phyloP scores from a whole-genome alignment of 2,888 invertebrate genomes.

The Apamea monoglypha region DNA sequence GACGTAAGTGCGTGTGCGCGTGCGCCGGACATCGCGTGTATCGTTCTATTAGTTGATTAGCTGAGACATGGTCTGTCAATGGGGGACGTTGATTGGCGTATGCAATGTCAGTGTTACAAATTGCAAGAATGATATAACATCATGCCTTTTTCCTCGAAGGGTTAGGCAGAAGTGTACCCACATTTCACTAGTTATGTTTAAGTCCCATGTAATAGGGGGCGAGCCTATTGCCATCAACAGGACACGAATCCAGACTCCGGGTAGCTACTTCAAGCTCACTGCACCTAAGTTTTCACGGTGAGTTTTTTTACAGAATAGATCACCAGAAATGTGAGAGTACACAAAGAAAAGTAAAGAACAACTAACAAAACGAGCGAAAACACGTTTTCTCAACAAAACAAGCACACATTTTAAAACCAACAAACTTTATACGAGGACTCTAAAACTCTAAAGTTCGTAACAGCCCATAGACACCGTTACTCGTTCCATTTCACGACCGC shows the following conservation, averaged over 20 bases:
- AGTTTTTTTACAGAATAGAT: too few species aligned
- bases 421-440: constrained; percentile 31
- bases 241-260: too few species aligned
- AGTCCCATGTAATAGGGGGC: too few species aligned
- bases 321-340: neutral
- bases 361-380: neutral
- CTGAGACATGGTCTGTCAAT: constrained; percentile 11
- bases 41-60: constrained; percentile 10
- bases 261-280: too few species aligned
- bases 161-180: too few species aligned
- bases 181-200: too few species aligned
- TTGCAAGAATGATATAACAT: neutral
- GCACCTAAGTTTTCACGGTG: too few species aligned
- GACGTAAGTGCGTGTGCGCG: neutral
- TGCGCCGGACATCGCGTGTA: constrained; percentile 8
- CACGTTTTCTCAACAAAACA: neutral
- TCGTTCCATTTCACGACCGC: constrained; percentile 59
- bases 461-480: constrained; percentile 62
- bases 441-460: constrained; percentile 26
- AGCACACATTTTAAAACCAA: constrained; percentile 30
- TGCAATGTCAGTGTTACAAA: constrained; percentile 30
- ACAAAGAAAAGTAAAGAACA: neutral
- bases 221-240: too few species aligned
- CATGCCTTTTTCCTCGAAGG: too few species aligned
- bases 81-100: neutral